phyloP scores from a whole-genome alignment of 2,797 vertebrate genomes.

The Oreochromis grahami region DNA sequence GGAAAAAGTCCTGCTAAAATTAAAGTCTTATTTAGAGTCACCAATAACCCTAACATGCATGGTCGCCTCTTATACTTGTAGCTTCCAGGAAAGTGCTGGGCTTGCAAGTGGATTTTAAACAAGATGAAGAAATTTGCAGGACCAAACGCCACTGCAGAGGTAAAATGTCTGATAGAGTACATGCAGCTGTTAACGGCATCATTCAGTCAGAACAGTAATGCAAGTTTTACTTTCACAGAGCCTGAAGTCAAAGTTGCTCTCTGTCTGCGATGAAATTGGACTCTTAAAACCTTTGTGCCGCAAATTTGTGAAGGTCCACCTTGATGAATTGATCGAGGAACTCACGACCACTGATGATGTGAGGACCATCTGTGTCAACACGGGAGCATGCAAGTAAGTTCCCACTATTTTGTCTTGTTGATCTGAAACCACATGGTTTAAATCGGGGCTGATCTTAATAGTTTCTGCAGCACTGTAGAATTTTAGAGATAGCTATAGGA shows the following conservation, averaged over 20 bases:
- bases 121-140: not conserved
- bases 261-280: not conserved
- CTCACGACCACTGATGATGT: slow-evolving; percentile 44
- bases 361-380: slow-evolving; percentile 54
- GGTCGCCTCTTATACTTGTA: not conserved
- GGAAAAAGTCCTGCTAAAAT: not conserved
- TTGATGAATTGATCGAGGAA: slow-evolving; percentile 14
- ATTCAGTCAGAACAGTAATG: not conserved
- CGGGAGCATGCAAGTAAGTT: slow-evolving; percentile 57
- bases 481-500: not conserved
- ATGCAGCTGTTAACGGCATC: not conserved
- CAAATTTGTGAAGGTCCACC: slow-evolving; percentile 1
- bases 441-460: not conserved
- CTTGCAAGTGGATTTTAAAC: slow-evolving; percentile 16
- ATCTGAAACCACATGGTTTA: not conserved
- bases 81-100: not conserved
- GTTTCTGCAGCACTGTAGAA: not conserved
- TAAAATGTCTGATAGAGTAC: not conserved
- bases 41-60: rapidly evolving
- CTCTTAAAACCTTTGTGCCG: not conserved
- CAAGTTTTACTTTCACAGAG: slow-evolving; percentile 2
- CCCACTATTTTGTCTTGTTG: too few relatives aligned
- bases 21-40: not conserved
- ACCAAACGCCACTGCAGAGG: not conserved
- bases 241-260: not conserved